Base-by-base conservation (phyloP, 2,113 vertebrate genomes). In the Sylvilagus bachmani region DNA sequence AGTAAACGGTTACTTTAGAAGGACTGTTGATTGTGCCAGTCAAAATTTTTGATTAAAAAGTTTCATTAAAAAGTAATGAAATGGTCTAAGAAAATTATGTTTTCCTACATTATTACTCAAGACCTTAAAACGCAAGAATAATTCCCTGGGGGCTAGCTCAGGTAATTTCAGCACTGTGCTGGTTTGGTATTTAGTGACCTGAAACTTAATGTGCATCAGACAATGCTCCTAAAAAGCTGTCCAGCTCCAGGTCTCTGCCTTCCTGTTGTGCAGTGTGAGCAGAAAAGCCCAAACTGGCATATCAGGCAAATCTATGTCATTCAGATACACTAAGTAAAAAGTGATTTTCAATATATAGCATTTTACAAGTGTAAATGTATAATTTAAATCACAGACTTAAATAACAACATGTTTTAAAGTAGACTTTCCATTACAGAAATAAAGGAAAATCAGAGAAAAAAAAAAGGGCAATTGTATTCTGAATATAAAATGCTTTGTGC, bases 1-100 rank as follows among this genome's bases (percentile, higher is more conserved):
- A 16, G 36, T 79, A 27, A 2, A 58, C 49, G 5, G 0, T 58
- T 78, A 22, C 22, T 83, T 91, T 91, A 83, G 81, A 83, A 91
- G 77, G 29, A 71, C 55, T 71, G 10, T 22, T 84, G 83, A 83
- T 73, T 49, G 62, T 49, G 31, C 10, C 19, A 73, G 22, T 78
- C 12, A 62, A 96, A 90, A 93, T 16, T 24, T 91, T 33, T 91
- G 11, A 19, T 64, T 75, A 70, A 78, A 78, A 78, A 90, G 21
- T 83, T 93, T 66, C 55, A 78, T 83, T 90, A 66, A 25, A 29
- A 82, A 2, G 27, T n/a, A 73, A 55, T 62, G 6, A 67, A 82
- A 87, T 36, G 86, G 49, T 58, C 19, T 67, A 83, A 86, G 44
- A 83, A 78, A 66, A 77, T 24, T 27, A 1, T 89, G 53, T 49